Conservation (phyloP, 2,888 invertebrate species). For the Esperia sulphurella region DNA sequence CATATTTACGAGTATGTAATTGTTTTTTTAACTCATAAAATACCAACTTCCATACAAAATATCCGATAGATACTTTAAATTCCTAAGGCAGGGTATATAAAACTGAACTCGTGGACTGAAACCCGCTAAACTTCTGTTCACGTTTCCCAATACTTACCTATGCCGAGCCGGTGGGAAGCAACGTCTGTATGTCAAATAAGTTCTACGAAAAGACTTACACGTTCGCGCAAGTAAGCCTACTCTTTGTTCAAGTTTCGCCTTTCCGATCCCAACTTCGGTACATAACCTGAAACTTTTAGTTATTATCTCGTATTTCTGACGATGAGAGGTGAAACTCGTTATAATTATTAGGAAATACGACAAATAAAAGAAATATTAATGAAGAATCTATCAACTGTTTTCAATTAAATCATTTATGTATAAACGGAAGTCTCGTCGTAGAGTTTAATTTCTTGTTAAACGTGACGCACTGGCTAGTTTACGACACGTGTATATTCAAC, state of each 20-base stretch:
- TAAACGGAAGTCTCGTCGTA: constrained; percentile 14
- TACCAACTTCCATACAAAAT: neutral
- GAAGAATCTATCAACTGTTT: constrained; percentile 65
- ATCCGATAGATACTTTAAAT: neutral
- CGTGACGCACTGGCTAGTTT: neutral
- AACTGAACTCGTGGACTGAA: neutral
- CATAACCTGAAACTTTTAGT: neutral
- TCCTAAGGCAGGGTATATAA: constrained; percentile 4
- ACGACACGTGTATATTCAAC: no score
- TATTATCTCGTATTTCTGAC: constrained; percentile 15
- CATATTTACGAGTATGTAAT: neutral
- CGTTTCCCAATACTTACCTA: no score
- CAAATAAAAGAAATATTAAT: constrained; percentile 56
- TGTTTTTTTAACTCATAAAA: no score
- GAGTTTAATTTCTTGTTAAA: constrained; percentile 20
- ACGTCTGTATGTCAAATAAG: constrained; percentile 31
- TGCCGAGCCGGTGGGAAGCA: constrained; percentile 15
- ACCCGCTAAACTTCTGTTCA: constrained; percentile 11
- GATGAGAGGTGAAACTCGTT: constrained; percentile 31
- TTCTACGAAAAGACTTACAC: constrained; percentile 20
- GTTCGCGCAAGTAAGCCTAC: constrained; percentile 18
- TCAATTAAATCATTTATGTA: constrained; percentile 30
- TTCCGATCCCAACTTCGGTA: constrained; percentile 3
- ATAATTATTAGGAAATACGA: constrained; percentile 57
- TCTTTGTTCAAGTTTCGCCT: constrained; percentile 4